Conservation (phyloP, 92 coral and sea anemone genomes). For the Porites evermanni region DNA sequence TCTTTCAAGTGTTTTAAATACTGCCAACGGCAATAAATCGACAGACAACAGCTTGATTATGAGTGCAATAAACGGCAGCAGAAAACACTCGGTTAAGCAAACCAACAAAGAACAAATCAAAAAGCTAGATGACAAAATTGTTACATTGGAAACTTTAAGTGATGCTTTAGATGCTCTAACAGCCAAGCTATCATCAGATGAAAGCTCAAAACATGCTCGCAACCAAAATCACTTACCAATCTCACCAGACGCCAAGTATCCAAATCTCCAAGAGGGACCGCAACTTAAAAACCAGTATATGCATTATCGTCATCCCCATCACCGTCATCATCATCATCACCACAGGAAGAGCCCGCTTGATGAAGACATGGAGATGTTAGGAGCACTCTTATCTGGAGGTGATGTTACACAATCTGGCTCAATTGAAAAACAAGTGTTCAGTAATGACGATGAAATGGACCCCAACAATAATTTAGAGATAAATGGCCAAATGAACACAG, state of each 20-base stretch:
- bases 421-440: not conserved
- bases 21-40: not conserved
- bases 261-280: not conserved
- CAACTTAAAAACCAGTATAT: not conserved
- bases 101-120: constrained; percentile 20
- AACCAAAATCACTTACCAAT: constrained; percentile 11
- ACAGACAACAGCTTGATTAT: not conserved
- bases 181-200: constrained; percentile 25
- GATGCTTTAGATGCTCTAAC: constrained; percentile 80
- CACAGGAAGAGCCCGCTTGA: not conserved
- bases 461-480: not conserved
- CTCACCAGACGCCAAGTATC: not conserved
- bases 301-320: not conserved
- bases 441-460: not conserved
- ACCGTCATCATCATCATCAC: constrained; percentile 14
- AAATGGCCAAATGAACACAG: constrained; percentile 16
- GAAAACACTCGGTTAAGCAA: constrained; percentile 4
- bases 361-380: constrained; percentile 33
- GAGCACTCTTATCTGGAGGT: constrained; percentile 19
- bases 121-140: constrained; percentile 60
- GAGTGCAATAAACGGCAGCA: not conserved
- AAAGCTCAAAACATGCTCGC: not conserved
- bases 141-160: constrained; percentile 80
- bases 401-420: not conserved
- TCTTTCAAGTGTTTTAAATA: constrained; percentile 21